Base-by-base conservation (phyloP, 1,140 invertebrate species). In the Drosophila murphyi region DNA sequence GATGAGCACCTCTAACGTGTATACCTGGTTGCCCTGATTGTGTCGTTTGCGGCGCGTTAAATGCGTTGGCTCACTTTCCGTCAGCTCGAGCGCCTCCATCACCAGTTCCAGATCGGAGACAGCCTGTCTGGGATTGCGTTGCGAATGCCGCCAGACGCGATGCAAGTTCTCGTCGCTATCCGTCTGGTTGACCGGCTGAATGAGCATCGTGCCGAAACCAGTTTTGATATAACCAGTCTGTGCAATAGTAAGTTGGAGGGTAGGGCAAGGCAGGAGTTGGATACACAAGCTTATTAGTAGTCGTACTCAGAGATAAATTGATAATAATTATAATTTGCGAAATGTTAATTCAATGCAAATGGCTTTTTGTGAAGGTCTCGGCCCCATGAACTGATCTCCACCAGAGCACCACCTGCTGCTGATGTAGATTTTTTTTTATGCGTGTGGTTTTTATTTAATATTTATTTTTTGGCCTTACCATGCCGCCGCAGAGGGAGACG, bases 1-100 rank as follows among this genome's bases (percentile, higher is more conserved):
- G 5, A 97, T 94, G 92, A 97, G 94, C 35, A 97, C 94, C 93
- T 97, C 97, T 39, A 97, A 94, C 78, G 95, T 96, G 90, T 96
- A 95, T 74, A 96, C 94, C 76, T 94, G 93, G 10, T 78, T 89
- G 62, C 82, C 78, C 55, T 59, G 69, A 29, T 78, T 78, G 72
- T 92, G 82, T 3, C 90, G 95, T 94, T 90, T 92, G 51, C 65
- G 72, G 0, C 91, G 81, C 45, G 52, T 54, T 48, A 79, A 51
- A 51, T 92, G 65, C 50, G 92, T 88, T 68, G 91, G 88, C 41
- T 67, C 34, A n/a, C 56, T 70, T 51, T 67, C 64, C 20, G 37
- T 57, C 39, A 80, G 48, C 12, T 73, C 72, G 54, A 82, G 59
- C 35, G 88, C 76, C 76, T 79, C 78, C 76, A 91, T 61, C 71